Conservation (phyloP, 2,888 invertebrate species). For the Amphimallon solstitiale region DNA sequence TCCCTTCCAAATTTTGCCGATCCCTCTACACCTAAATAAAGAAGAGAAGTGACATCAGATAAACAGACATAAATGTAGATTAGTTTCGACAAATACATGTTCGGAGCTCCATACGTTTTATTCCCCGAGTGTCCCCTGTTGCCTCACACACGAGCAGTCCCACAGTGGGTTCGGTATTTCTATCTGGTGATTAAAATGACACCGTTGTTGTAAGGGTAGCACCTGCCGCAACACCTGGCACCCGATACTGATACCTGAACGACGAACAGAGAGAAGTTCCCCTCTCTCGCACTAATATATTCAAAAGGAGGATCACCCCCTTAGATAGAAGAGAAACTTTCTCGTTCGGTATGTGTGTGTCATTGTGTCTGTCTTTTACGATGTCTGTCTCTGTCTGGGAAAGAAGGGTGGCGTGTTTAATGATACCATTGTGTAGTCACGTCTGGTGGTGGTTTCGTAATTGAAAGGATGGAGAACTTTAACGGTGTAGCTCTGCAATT, state of each 20-base stretch:
- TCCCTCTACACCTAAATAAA: neutral
- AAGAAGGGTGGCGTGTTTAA: slow-evolving; percentile 3
- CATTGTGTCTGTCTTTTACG: neutral
- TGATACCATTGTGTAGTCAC: slow-evolving; percentile 2
- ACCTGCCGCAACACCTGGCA: slow-evolving; percentile 42
- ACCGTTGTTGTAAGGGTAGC: slow-evolving; percentile 13
- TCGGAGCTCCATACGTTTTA: neutral
- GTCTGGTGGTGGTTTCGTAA: too few species aligned
- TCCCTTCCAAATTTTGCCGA: neutral
- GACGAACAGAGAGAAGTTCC: neutral
- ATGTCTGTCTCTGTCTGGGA: too few species aligned
- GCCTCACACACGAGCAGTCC: neutral
- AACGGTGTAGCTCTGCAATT: too few species aligned
- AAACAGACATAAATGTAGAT: slow-evolving; percentile 19
- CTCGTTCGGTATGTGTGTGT: neutral
- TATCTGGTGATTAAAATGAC: slow-evolving; percentile 23
- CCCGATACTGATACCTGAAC: slow-evolving; percentile 35
- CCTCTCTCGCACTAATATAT: slow-evolving; percentile 35
- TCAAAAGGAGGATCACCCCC: slow-evolving; percentile 38
- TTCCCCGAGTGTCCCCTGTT: neutral
- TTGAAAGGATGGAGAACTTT: too few species aligned
- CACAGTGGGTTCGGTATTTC: neutral
- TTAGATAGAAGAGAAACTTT: neutral
- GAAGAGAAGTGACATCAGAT: neutral
- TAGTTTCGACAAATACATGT: slow-evolving; percentile 1